These are phyloP conservation scores for Actinostola sp. DNA, from an alignment of 92 coral and sea anemone species.

Conservation along the genomic window DNA sequence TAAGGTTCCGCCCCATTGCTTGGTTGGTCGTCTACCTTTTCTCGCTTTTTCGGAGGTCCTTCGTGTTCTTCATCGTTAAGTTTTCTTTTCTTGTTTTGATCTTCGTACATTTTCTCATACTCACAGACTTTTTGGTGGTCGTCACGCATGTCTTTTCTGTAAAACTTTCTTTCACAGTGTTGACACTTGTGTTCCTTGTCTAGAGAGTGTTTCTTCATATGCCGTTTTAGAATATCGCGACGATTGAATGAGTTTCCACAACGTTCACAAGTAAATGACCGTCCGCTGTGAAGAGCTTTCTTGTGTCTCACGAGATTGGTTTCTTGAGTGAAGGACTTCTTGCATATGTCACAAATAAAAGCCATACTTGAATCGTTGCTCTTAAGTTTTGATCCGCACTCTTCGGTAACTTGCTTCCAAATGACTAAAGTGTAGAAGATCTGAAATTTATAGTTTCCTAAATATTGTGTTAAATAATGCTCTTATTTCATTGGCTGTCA, in stretches of 20 bases:
- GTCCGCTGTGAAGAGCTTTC: slow-evolving; percentile 14
- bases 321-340: slow-evolving; percentile 13
- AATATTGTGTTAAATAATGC: too few relatives aligned
- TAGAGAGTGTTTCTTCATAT: too few relatives aligned
- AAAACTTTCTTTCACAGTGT: too few relatives aligned
- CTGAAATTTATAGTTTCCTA: too few relatives aligned
- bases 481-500: too few relatives aligned
- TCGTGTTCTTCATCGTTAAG: not conserved
- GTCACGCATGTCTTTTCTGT: too few relatives aligned
- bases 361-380: too few relatives aligned
- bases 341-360: too few relatives aligned
- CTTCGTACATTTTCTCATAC: not conserved
- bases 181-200: too few relatives aligned
- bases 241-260: slow-evolving; percentile 20
- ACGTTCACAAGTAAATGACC: slow-evolving; percentile 11
- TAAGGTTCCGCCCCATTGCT: slow-evolving; percentile 10
- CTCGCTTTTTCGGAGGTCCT: not conserved
- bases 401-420: not conserved
- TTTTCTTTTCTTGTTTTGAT: slow-evolving; percentile 2
- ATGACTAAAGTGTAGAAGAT: not conserved
- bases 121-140: too few relatives aligned
- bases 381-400: slow-evolving; percentile 10
- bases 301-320: slow-evolving; percentile 24
- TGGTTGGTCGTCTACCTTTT: too few relatives aligned
- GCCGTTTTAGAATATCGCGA: slow-evolving; percentile 11